phyloP scores from a whole-genome alignment of 2,888 invertebrate genomes.

The Epiperipatus broadwayi region DNA sequence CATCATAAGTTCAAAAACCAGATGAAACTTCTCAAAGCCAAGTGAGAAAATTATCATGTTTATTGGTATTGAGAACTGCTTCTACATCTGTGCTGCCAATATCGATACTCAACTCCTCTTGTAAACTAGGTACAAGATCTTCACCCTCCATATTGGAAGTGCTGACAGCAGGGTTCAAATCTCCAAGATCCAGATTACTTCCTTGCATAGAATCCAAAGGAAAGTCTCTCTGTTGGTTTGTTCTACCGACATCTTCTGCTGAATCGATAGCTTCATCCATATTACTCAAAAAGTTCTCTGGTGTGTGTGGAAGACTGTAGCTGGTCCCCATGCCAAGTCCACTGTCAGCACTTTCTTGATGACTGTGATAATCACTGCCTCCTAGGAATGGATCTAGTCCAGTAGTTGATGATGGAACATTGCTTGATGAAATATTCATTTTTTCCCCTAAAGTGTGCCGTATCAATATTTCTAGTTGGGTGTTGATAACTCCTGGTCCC shows the following conservation, averaged over 20 bases:
- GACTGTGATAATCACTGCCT: constrained; percentile 55
- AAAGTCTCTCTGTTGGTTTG: no score
- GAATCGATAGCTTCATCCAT: no score
- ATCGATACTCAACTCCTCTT: no score
- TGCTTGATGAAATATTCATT: constrained; percentile 16
- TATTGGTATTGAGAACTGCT: constrained; percentile 66
- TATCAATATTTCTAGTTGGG: constrained; percentile 54
- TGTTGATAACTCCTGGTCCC: no score
- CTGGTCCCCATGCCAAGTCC: constrained; percentile 66
- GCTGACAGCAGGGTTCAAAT: constrained; percentile 46
- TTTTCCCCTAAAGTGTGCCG: constrained; percentile 32
- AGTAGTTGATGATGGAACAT: constrained; percentile 18
- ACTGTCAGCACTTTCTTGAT: constrained; percentile 85
- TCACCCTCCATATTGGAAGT: constrained; percentile 59
- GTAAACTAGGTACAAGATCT: constrained; percentile 69
- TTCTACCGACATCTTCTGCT: no score
- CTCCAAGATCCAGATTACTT: constrained; percentile 35
- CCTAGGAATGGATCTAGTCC: constrained; percentile 31
- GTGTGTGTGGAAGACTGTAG: constrained; percentile 75
- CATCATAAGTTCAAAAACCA: no score
- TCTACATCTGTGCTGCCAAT: constrained; percentile 69
- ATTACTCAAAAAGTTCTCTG: constrained; percentile 72
- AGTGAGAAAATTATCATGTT: constrained; percentile 64
- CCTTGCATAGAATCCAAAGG: no score
- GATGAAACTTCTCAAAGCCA: constrained; percentile 53